Percentiles rank a stretch among this genome's conserved stretches.
Evolutionary conservation across 2,113 vertebrate genomes (phyloP).

Genomic region (Hepsetus odoe): DNA sequence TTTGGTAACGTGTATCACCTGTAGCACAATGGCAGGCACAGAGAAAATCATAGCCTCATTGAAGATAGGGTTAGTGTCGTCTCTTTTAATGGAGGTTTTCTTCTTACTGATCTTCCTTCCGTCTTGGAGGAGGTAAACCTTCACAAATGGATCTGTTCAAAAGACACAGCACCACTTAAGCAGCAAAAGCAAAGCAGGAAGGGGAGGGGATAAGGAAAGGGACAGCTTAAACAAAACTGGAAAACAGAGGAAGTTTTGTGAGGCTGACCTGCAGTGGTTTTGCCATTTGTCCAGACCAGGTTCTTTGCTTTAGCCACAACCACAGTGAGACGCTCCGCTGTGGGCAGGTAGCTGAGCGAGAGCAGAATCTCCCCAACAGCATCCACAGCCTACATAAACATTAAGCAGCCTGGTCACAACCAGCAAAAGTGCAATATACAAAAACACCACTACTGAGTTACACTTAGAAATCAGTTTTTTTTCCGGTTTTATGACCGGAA

Average conservation of each 20-base stretch:
- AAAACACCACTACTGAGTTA: neutral
- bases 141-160: slow-evolving; percentile 91
- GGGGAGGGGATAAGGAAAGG: neutral
- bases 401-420: neutral
- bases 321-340: slow-evolving; percentile 94
- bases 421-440: neutral
- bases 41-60: slow-evolving; percentile 99
- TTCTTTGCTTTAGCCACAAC: slow-evolving; percentile 98
- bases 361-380: slow-evolving; percentile 93
- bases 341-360: slow-evolving; percentile 95
- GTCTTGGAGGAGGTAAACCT: slow-evolving; percentile 97
- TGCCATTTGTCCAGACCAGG: slow-evolving; percentile 88
- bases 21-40: slow-evolving; percentile 89
- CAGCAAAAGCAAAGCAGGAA: neutral
- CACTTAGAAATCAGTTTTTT: neutral
- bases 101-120: slow-evolving; percentile 99
- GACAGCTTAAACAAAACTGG: neutral
- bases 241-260: neutral
- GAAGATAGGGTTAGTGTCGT: slow-evolving; percentile 94
- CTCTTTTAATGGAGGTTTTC: slow-evolving; percentile 91
- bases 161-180: neutral
- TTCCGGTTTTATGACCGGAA: too few relatives aligned
- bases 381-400: slow-evolving; percentile 79
- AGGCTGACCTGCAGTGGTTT: slow-evolving; percentile 84
- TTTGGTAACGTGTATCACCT: slow-evolving; percentile 72